Evolutionary conservation across 2,113 vertebrate species (phyloP), one percentile per base, ranked within the genome.

Genomic region (Tapirus terrestris): DNA sequence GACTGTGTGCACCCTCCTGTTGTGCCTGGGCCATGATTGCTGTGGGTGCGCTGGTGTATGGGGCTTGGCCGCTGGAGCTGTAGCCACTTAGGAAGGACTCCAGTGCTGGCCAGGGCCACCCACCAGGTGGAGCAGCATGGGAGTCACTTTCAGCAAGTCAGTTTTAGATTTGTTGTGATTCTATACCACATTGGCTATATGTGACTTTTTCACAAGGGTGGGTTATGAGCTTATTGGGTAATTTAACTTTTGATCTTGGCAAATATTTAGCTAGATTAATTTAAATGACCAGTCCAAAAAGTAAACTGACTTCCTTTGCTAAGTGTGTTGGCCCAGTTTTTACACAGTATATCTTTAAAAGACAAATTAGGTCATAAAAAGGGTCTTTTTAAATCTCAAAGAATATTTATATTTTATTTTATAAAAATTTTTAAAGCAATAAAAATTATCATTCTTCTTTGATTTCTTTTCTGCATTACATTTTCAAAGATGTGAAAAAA

Each of bases 401-500:
- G 76, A 96, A 86, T 25, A 70, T 60, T 77, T 83, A 53, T 70
- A 3, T 93, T 88, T 95, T 95, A 56, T 73, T 61, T 95, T 85
- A 91, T 53, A 65, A 89, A 91, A 75, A 80, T 63, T 63, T 94
- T 58, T 75, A 90, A 95, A 91, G 39, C 8, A 83, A 88, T 79
- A 83, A 56, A 94, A 93, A 67, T 96, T 10, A 87, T 81, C 21
- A 89, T 95, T 80, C 4, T 76, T 73, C 72, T 90, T 95, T 88
- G 13, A 13, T 86, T 73, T 94, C 33, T 82, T 88, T 85, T 82
- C 65, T 96, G 48, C 10, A 83, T 96, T 94, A 45, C 6, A 36
- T 72, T 89, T 96, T 84, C n/a, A 84, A 96, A 98, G 65, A 77
- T 53, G 33, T 87, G 48, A 94, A 91, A 63, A 91, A 96, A 70